Conservation (phyloP, 2,113 vertebrate species). For the Pelusios castaneus region DNA sequence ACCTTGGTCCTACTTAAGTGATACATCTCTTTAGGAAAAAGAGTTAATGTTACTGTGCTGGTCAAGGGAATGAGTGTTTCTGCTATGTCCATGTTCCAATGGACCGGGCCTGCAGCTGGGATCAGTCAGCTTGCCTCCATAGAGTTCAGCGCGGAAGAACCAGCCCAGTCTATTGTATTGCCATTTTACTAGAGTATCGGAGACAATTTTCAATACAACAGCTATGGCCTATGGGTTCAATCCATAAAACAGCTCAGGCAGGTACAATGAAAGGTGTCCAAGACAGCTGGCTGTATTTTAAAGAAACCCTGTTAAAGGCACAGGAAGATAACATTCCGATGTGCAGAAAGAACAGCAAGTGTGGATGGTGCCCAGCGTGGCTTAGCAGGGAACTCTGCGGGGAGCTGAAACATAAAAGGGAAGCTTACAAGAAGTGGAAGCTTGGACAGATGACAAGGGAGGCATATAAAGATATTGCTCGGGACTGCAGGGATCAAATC, state of each 20-base stretch:
- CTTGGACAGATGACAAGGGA: too few species aligned
- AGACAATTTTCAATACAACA: background rate
- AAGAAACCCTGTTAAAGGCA: too few species aligned
- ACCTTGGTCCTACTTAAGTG: background rate
- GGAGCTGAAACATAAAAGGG: too few species aligned
- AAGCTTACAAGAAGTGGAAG: too few species aligned
- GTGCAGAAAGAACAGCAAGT: too few species aligned
- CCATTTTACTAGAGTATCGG: background rate
- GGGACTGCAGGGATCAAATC: too few species aligned
- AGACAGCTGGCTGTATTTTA: too few species aligned
- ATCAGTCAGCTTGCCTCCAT: background rate
- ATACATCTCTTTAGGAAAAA: background rate
- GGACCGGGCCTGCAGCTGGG: background rate
- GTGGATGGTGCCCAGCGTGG: too few species aligned
- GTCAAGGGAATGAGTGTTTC: background rate
- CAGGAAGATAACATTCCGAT: too few species aligned
- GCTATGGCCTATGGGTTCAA: background rate
- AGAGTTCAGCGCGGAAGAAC: background rate
- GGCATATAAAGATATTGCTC: too few species aligned
- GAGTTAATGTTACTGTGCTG: background rate
- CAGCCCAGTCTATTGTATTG: background rate
- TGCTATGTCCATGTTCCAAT: rapidly evolving
- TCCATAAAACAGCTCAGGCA: background rate
- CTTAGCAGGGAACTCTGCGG: too few species aligned
- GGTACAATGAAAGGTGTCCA: too few species aligned